Evolutionary conservation across 2,888 invertebrate species (phyloP), one percentile per base, ranked within the genome.

Genomic region (Drosophila flavopinicola): DNA sequence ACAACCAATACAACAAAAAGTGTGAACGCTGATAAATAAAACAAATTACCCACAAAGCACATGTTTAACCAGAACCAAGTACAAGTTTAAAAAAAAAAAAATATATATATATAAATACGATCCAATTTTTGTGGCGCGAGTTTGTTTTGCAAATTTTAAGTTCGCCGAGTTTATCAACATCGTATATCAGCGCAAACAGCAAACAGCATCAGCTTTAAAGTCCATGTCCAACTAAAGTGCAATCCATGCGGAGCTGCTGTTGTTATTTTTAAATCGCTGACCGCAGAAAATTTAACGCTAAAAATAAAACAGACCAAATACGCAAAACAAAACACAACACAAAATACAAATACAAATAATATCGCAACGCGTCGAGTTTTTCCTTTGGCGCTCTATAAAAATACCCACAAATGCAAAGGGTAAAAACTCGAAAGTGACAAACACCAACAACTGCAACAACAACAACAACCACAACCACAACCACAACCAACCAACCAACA

Each of bases 211-310:
- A 56, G 69, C 52, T 61, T 61, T 53, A 24, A 70, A 48, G 39
- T 67, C 75, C 61, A 74, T 68, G 44, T 53, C 48, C 39, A 72
- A 58, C 38, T 74, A 38, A 63, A 71, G 57, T 71, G 76, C 76
- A 76, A 61, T 56, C 54, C 64, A 70, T 57, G 67, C 64, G 75
- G 70, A 72, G 71, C 75, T 72, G 69, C 52, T 75, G 38, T 59
- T 83, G 85, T 80, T 82, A 82, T 82, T 84, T 82, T 64, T 86
- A 82, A 86, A 76, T 49, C 58, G 85, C 87, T 82, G 80, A 82
- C 85, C 80, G 80, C 80, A 85, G 74, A 83, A 69, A 58, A 70
- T 74, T 65, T 57, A 39, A 59, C 42, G 65, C 85, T 86, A 76
- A 60, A 82, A 86, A 86, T 82, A 76, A 70, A 76, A 66, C 79